Percentiles rank a stretch among this genome's conserved stretches.
Conservation (phyloP, 2,113 vertebrate species). For the Lathamus discolor region DNA sequence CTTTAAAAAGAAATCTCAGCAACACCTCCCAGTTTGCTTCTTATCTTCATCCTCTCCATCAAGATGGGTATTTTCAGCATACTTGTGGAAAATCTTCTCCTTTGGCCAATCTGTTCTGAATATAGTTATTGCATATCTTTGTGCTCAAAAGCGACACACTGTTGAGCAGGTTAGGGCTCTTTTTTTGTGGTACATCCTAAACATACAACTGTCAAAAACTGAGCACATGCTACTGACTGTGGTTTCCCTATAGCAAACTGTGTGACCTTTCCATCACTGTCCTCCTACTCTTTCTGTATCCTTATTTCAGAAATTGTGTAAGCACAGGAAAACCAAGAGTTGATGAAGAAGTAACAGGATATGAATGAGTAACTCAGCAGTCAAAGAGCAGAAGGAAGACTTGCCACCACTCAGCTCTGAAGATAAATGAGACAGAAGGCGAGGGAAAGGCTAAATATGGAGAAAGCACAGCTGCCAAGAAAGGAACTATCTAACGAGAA, state of each 20-base stretch:
- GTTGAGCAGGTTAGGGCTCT: background rate
- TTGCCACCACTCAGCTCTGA: background rate
- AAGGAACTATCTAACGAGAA: background rate
- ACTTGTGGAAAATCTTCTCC: background rate
- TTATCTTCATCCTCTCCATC: background rate
- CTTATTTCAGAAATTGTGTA: background rate
- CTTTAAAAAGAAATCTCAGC: background rate
- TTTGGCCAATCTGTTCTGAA: background rate
- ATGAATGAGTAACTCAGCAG: background rate
- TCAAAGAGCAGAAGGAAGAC: constrained; percentile 2
- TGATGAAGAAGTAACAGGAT: background rate
- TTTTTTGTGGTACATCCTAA: background rate
- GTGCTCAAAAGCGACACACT: background rate
- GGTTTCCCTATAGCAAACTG: background rate
- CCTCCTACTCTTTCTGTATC: background rate
- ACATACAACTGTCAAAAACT: background rate
- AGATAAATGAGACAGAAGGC: background rate
- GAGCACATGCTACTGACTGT: background rate
- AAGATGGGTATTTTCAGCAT: background rate
- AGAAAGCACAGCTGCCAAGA: constrained; percentile 21
- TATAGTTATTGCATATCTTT: background rate
- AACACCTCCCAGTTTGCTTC: background rate
- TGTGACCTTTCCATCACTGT: background rate
- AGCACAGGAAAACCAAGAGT: background rate
- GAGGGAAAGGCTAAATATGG: background rate